phyloP scores from a whole-genome alignment of 2,888 invertebrate species.

The Lathronympha strigana region DNA sequence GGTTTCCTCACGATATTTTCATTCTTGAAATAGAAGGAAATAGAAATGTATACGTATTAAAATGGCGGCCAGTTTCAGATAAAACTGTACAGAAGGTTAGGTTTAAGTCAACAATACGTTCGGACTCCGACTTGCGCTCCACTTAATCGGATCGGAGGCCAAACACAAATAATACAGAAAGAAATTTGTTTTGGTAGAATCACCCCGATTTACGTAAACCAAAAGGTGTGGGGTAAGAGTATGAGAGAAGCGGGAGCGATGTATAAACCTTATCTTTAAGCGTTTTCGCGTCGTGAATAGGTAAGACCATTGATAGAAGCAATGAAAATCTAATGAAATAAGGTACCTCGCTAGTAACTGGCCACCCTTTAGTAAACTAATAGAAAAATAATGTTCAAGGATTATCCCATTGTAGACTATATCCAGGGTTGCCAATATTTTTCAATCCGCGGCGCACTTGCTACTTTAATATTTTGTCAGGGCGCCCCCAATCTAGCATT shows the following conservation, averaged over 20 bases:
- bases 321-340: background rate
- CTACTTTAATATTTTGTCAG: no score
- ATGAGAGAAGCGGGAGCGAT: background rate
- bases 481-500: no score
- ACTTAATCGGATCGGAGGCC: slow-evolving; percentile 35
- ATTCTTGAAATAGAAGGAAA: no score
- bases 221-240: slow-evolving; percentile 11
- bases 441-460: no score
- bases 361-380: no score
- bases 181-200: slow-evolving; percentile 35
- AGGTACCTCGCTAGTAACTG: no score
- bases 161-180: slow-evolving; percentile 37
- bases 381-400: no score
- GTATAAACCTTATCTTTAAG: background rate
- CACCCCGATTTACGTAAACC: slow-evolving; percentile 30
- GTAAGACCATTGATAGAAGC: background rate
- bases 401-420: no score
- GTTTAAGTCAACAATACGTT: slow-evolving; percentile 25
- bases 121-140: slow-evolving; percentile 14
- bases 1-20: no score
- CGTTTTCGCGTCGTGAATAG: no score
- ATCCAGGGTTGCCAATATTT: no score
- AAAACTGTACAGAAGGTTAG: background rate
- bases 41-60: no score
- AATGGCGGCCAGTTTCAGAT: slow-evolving; percentile 2